Evolutionary conservation across 2,888 invertebrate genomes (phyloP).

Genomic region (Poecilus cupreus): DNA sequence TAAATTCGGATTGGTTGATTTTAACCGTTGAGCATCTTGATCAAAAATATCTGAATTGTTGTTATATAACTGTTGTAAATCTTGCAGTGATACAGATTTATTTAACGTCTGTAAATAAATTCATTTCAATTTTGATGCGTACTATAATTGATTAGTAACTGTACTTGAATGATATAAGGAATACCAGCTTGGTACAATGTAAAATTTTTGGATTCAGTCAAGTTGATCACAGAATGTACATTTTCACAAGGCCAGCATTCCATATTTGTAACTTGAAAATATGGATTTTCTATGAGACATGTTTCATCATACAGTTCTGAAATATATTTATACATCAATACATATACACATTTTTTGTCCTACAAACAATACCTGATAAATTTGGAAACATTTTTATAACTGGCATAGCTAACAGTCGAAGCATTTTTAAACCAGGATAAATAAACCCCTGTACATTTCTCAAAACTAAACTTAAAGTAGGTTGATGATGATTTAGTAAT

Average conservation of each 20-base stretch:
- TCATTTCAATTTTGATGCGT: not conserved
- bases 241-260: constrained; percentile 90
- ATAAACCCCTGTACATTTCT: constrained; percentile 87
- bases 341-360: not conserved
- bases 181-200: constrained; percentile 75
- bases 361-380: constrained; percentile 77
- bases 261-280: constrained; percentile 86
- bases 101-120: constrained; percentile 76
- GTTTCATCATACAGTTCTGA: constrained; percentile 88
- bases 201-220: constrained; percentile 76
- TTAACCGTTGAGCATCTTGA: constrained; percentile 78
- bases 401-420: constrained; percentile 85
- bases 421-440: constrained; percentile 85
- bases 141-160: not conserved
- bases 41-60: constrained; percentile 78
- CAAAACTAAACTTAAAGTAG: constrained; percentile 80
- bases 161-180: constrained; percentile 76
- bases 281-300: constrained; percentile 89
- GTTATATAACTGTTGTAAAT: constrained; percentile 77
- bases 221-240: constrained; percentile 80
- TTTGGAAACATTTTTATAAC: constrained; percentile 83
- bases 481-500: constrained; percentile 76
- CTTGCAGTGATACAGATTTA: constrained; percentile 74
- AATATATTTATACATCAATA: constrained; percentile 54
- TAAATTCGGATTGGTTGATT: constrained; percentile 67